phyloP scores from a whole-genome alignment of 2,797 vertebrate genomes.

The Enteromius unitaeniatus region DNA sequence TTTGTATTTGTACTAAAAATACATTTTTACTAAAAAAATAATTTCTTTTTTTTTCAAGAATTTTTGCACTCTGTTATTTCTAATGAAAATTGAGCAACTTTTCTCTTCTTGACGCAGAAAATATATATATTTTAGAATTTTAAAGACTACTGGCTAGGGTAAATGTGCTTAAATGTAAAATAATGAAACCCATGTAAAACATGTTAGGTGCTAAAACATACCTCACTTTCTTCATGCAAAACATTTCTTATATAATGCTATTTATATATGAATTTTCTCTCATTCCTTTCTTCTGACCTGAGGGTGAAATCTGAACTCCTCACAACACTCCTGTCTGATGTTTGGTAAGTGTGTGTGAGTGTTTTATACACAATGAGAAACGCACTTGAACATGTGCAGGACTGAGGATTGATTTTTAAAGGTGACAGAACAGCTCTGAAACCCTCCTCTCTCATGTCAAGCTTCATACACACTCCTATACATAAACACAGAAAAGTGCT shows the following conservation, averaged over 20 bases:
- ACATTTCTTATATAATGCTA: background rate
- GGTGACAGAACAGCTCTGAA: background rate
- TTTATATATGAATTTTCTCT: no score
- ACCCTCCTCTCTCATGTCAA: constrained; percentile 5
- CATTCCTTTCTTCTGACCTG: background rate
- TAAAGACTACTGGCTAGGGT: no score
- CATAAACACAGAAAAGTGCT: constrained; percentile 29
- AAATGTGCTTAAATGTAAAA: background rate
- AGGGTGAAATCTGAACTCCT: background rate
- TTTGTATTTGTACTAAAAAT: background rate
- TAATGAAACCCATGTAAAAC: background rate
- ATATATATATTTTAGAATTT: no score
- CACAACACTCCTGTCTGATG: background rate
- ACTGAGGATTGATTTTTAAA: constrained; percentile 1
- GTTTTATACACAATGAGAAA: background rate
- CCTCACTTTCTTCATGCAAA: background rate
- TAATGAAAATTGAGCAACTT: no score
- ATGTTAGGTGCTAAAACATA: background rate
- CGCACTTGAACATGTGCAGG: background rate
- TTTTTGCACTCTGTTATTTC: background rate
- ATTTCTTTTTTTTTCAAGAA: background rate
- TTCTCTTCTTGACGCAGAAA: no score
- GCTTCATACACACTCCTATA: constrained; percentile 25
- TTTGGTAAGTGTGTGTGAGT: background rate
- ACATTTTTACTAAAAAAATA: no score